Conservation (phyloP, 2,113 vertebrate genomes). For the Guaruba guarouba region DNA sequence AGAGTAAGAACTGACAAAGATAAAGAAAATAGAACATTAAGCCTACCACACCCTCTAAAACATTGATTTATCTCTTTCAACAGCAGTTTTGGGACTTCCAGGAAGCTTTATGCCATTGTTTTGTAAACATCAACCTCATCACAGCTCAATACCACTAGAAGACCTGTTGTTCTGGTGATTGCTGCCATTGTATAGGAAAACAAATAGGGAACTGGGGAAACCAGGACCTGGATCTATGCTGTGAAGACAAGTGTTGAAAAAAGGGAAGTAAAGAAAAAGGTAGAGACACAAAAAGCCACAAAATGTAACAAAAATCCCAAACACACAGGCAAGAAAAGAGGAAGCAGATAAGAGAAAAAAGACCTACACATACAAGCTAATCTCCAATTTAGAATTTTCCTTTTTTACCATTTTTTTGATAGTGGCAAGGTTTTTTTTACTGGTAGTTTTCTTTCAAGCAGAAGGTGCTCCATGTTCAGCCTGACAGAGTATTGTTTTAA, state of each 20-base stretch:
- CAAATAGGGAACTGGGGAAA: neutral
- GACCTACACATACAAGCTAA: neutral
- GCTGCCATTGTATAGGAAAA: slow-evolving; percentile 5
- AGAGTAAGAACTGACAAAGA: neutral
- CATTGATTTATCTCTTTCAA: neutral
- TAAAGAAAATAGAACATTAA: neutral
- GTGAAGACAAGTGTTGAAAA: neutral
- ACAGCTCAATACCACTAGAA: neutral
- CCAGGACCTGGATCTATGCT: neutral
- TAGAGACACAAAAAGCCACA: neutral
- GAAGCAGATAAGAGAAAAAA: neutral
- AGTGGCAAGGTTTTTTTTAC: neutral
- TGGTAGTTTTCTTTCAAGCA: neutral
- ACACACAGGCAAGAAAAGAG: neutral
- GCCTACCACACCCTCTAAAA: neutral
- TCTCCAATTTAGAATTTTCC: neutral
- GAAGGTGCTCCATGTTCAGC: neutral
- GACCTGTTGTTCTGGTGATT: neutral
- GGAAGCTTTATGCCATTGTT: neutral
- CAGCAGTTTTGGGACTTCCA: neutral
- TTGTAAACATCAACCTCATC: neutral
- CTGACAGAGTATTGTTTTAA: neutral
- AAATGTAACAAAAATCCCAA: neutral
- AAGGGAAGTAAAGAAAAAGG: neutral
- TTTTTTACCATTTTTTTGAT: neutral